These are phyloP conservation scores for Aricia agestis DNA, from an alignment of 1,140 invertebrate genomes.

Conservation along the genomic window DNA sequence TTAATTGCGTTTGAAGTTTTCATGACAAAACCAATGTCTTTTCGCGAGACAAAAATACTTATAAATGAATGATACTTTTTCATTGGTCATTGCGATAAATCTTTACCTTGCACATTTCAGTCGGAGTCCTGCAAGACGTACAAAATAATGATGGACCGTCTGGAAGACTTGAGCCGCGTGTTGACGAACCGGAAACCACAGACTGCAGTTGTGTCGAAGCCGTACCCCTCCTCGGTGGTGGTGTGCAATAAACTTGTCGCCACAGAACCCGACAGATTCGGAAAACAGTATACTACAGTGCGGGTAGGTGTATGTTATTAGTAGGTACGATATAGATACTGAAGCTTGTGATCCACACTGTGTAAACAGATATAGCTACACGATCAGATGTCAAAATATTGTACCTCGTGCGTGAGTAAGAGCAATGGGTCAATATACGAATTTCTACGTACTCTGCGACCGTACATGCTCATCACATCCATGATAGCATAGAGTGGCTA, in stretches of 20 bases:
- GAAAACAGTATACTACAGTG: not conserved
- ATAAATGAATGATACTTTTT: not conserved
- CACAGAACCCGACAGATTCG: slow-evolving; percentile 32
- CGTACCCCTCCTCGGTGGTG: slow-evolving; percentile 34
- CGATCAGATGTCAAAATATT: too few relatives aligned
- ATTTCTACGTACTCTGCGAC: too few relatives aligned
- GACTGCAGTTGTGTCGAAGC: slow-evolving; percentile 18
- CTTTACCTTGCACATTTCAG: slow-evolving; percentile 28
- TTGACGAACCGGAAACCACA: slow-evolving; percentile 36
- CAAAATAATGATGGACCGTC: slow-evolving; percentile 62
- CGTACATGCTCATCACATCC: not conserved
- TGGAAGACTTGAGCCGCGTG: slow-evolving; percentile 53
- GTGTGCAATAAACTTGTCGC: slow-evolving; percentile 47
- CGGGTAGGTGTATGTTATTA: not conserved
- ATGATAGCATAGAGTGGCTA: too few relatives aligned
- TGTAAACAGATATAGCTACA: too few relatives aligned
- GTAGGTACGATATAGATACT: too few relatives aligned
- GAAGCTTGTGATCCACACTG: too few relatives aligned
- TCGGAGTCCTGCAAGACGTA: slow-evolving; percentile 57
- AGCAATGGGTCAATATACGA: not conserved
- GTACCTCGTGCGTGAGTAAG: too few relatives aligned
- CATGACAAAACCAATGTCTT: too few relatives aligned
- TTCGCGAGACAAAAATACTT: not conserved
- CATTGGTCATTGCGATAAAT: not conserved
- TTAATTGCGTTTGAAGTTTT: too few relatives aligned